Evolutionary conservation across 2,797 vertebrate species (phyloP).

Genomic region (Gallinago solitaria): DNA sequence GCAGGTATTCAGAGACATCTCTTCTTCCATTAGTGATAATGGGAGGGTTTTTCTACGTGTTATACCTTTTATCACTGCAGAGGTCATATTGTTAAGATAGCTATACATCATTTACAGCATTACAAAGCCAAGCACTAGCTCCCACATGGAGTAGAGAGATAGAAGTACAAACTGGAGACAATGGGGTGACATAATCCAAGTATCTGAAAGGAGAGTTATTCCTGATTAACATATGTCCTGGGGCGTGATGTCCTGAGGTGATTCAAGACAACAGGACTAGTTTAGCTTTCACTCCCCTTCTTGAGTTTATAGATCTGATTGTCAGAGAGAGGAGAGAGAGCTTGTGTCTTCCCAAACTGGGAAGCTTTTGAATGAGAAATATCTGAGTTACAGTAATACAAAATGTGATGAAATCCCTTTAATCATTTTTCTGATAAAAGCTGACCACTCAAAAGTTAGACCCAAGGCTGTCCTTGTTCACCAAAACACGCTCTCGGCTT

Average conservation of each 20-base stretch:
- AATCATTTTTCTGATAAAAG: neutral
- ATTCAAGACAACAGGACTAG: neutral
- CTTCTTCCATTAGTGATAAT: neutral
- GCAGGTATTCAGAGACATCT: neutral
- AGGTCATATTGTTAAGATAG: neutral
- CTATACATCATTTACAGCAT: neutral
- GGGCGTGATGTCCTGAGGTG: neutral
- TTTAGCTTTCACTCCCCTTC: neutral
- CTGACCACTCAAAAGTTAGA: neutral
- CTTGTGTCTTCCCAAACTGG: neutral
- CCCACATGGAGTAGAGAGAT: neutral
- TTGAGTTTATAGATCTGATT: neutral
- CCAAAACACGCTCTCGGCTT: neutral
- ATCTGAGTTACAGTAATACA: neutral
- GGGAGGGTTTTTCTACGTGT: neutral
- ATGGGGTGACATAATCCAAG: neutral
- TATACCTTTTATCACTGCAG: constrained; percentile 5
- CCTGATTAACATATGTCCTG: neutral
- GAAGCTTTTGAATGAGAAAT: neutral
- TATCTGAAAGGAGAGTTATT: neutral
- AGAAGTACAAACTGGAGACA: neutral
- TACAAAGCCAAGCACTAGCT: neutral
- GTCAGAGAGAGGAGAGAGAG: neutral
- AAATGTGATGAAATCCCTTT: neutral
- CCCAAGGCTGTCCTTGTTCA: neutral